A percentile compares a stretch with the other conserved stretches of the same genome.
Conservation (phyloP, 2,797 vertebrate genomes). For the Peromyscus aztecus region DNA sequence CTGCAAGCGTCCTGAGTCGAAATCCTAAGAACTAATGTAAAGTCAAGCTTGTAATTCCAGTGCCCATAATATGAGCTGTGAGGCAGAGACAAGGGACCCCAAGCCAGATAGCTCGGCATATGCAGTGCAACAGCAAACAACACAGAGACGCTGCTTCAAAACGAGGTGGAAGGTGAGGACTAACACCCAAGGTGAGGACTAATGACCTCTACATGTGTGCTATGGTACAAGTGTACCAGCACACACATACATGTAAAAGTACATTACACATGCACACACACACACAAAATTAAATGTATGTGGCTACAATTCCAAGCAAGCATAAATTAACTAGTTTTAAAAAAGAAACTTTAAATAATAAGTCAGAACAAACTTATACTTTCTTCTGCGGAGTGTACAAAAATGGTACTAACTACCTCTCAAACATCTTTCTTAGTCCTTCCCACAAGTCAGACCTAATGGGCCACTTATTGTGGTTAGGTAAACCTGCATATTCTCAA, state of each 20-base stretch:
- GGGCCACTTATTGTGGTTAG: not conserved
- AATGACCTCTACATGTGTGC: not conserved
- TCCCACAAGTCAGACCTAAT: not conserved
- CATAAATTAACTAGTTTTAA: slow-evolving; percentile 23
- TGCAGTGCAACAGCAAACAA: not conserved
- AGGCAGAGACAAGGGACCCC: not conserved
- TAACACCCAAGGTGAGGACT: not conserved
- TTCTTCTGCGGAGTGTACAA: slow-evolving; percentile 1
- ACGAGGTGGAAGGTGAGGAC: not conserved
- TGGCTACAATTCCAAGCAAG: slow-evolving; percentile 39
- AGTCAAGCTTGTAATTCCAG: not conserved
- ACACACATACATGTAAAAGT: not conserved
- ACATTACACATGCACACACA: not conserved
- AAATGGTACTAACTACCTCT: slow-evolving; percentile 26
- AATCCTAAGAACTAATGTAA: not conserved
- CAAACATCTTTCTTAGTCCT: not conserved
- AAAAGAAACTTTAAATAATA: not conserved
- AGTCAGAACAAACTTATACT: not conserved
- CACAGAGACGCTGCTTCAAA: not conserved
- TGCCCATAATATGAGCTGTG: not conserved
- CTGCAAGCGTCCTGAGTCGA: not conserved
- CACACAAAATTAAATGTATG: not conserved
- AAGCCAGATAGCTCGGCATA: not conserved
- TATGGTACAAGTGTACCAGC: not conserved
- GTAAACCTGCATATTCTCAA: not conserved